A percentile compares a stretch with the other conserved stretches of the same genome.
phyloP scores from a whole-genome alignment of 2,797 vertebrate genomes.

The Rhinoraja longicauda region DNA sequence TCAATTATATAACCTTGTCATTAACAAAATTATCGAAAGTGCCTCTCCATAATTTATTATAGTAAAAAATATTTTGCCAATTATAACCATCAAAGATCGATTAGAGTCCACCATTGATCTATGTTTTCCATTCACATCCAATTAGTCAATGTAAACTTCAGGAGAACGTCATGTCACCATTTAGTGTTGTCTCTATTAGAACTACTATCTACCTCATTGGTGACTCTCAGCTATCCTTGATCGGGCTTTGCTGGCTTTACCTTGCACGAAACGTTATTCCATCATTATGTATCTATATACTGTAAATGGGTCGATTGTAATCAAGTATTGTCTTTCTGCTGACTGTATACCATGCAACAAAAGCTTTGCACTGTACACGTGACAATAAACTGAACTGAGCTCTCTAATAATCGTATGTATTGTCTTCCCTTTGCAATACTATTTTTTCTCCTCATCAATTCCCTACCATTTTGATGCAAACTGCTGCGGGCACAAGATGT shows the following conservation, averaged over 20 bases:
- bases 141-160: neutral
- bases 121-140: neutral
- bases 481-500: too few relatives aligned
- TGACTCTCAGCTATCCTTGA: too few relatives aligned
- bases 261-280: too few relatives aligned
- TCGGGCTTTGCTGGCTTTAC: too few relatives aligned
- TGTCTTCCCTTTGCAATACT: neutral
- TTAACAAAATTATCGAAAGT: neutral
- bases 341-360: too few relatives aligned
- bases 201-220: too few relatives aligned
- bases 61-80: neutral
- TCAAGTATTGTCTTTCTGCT: too few relatives aligned
- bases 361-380: too few relatives aligned
- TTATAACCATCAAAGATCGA: neutral
- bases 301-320: too few relatives aligned
- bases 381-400: too few relatives aligned
- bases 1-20: neutral
- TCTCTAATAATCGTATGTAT: neutral
- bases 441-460: neutral
- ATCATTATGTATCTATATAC: too few relatives aligned
- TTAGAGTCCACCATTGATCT: neutral
- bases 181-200: too few relatives aligned
- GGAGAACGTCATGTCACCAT: neutral
- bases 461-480: neutral
- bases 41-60: neutral